Conservation (phyloP, 2,113 vertebrate genomes). For the Pipa parva region DNA sequence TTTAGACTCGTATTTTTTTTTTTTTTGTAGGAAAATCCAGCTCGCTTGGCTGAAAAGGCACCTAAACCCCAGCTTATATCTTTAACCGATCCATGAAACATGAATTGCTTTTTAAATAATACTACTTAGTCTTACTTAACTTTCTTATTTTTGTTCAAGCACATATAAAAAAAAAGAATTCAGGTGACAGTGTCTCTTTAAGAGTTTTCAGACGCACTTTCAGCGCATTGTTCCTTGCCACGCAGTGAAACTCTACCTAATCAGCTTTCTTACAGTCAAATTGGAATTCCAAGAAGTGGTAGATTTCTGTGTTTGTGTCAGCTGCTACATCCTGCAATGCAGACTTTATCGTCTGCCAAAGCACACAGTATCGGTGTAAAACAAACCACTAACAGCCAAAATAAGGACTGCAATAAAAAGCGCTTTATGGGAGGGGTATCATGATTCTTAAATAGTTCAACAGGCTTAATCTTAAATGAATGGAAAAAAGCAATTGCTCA, state of each 20-base stretch:
- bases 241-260: constrained; percentile 53
- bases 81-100: too few species aligned
- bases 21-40: too few species aligned
- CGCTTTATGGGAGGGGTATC: constrained; percentile 6
- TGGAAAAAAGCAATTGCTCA: too few species aligned
- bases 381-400: constrained; percentile 51
- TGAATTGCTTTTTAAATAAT: too few species aligned
- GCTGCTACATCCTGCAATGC: constrained; percentile 57
- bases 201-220: not conserved
- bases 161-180: too few species aligned
- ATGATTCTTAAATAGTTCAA: not conserved
- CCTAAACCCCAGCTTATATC: too few species aligned
- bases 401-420: constrained; percentile 39
- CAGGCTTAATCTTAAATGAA: too few species aligned
- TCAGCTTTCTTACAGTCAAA: constrained; percentile 54
- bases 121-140: too few species aligned
- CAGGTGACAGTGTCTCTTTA: too few species aligned
- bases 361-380: constrained; percentile 56
- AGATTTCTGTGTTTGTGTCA: constrained; percentile 54
- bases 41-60: too few species aligned
- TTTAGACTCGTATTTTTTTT: too few species aligned
- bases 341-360: constrained; percentile 67
- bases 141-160: too few species aligned
- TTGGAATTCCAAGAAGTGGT: constrained; percentile 60
- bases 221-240: constrained; percentile 48